phyloP scores from a whole-genome alignment of 1,140 invertebrate genomes.

The Tribolium castaneum region DNA sequence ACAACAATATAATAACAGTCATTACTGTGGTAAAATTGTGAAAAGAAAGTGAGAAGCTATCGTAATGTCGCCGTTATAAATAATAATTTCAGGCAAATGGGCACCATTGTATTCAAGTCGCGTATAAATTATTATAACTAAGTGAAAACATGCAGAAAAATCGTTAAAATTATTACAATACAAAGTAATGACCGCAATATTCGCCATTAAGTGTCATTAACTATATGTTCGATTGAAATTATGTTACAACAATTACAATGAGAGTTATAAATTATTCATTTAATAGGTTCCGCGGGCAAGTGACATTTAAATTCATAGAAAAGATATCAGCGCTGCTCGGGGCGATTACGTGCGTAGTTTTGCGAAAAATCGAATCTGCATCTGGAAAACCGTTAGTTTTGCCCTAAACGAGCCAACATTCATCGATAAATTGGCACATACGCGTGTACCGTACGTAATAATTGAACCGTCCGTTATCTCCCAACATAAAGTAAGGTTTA shows the following conservation, averaged over 20 bases:
- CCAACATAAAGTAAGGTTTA: background rate
- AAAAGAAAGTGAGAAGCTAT: background rate
- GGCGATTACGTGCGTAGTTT: slow-evolving; percentile 8
- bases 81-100: slow-evolving; percentile 1
- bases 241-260: slow-evolving; percentile 33
- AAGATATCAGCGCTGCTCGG: background rate
- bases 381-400: slow-evolving; percentile 2
- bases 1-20: background rate
- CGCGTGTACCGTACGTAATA: slow-evolving; percentile 1
- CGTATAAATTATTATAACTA: slow-evolving; percentile 1
- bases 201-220: slow-evolving; percentile 24
- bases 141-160: slow-evolving; percentile 29
- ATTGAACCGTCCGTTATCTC: slow-evolving; percentile 5
- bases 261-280: slow-evolving; percentile 31
- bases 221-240: slow-evolving; percentile 32
- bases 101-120: slow-evolving; percentile 1
- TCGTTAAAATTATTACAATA: slow-evolving; percentile 24
- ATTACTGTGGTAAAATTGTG: background rate
- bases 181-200: slow-evolving; percentile 13
- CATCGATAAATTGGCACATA: slow-evolving; percentile 8
- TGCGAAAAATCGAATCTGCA: slow-evolving; percentile 3
- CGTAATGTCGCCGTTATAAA: background rate
- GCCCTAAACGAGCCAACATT: slow-evolving; percentile 17
- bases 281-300: slow-evolving; percentile 23
- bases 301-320: slow-evolving; percentile 36